Base-by-base conservation (phyloP, 2,797 vertebrate species). In the Linurgus olivaceus region DNA sequence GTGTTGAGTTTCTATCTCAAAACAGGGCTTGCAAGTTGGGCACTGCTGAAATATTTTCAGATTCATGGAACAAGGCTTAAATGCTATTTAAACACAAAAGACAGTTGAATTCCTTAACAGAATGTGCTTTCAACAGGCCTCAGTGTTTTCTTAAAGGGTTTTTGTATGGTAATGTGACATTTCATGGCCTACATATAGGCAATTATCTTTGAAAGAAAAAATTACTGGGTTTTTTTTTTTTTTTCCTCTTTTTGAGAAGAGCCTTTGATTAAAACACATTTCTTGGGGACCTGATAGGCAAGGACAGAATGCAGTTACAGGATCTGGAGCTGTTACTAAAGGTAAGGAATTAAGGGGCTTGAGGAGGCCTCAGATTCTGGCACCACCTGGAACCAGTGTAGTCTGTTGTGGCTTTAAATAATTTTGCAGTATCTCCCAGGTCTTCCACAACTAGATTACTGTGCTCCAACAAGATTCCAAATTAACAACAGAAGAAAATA, bases 81-180 rank as follows among this genome's bases (percentile, higher is more conserved):
- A 66, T 51, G 42, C 63, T 94, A 80, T 59, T 62, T 86, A 83
- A 90, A 84, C 61, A 63, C 18, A 50, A 68, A 91, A 88, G 50
- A 86, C 48, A 86, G 68, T n/a, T 89, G n/a, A 96, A 92, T 90
- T 93, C 79, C 58, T 79, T 59, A 83, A 66, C 28, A 83, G 63
- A 92, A 90, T 73, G 59, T 55, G 70, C 88, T 96, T 94, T 75
- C 58, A 95, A 73, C 67, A 76, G 28, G 19, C 42, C 28, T 82
- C 70, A 55, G 62, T 88, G 86, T 88, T 94, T 93, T 94, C 67
- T 87, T 96, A 93, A 88, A 95, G 90, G 58, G 93, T 63, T 91
- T 95, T 96, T 97, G 92, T 97, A 95, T 96, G 95, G 62, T 96
- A 95, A 97, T 96, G 95, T 94, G 94, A 95, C 95, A 96, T 97